These are phyloP conservation scores for Bibio marci DNA, from an alignment of 2,888 invertebrate genomes.

Conservation along the genomic window DNA sequence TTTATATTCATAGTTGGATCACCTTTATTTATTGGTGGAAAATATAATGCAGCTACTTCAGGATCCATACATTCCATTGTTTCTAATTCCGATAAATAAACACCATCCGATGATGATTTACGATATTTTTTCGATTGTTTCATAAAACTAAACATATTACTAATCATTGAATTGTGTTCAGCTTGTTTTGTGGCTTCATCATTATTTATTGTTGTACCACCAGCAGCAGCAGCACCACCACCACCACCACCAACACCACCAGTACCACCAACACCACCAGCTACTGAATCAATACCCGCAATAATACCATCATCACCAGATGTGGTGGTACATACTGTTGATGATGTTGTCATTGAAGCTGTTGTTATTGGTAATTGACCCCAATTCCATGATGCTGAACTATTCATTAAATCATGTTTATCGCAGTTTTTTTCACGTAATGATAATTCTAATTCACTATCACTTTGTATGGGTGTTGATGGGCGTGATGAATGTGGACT, in stretches of 20 bases:
- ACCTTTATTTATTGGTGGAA: slow-evolving; percentile 36
- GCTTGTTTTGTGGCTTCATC: slow-evolving; percentile 13
- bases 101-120: slow-evolving; percentile 48
- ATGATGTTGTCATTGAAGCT: slow-evolving; percentile 14
- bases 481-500: slow-evolving; percentile 42
- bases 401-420: slow-evolving; percentile 16
- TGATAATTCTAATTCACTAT: slow-evolving; percentile 75
- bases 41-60: slow-evolving; percentile 76
- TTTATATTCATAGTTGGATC: slow-evolving; percentile 5
- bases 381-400: slow-evolving; percentile 63
- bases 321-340: slow-evolving; percentile 14
- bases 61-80: slow-evolving; percentile 81
- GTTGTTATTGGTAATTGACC: slow-evolving; percentile 53
- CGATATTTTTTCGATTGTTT: slow-evolving; percentile 47
- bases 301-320: too few relatives aligned
- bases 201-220: background rate
- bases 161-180: slow-evolving; percentile 53
- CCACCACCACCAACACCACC: too few relatives aligned
- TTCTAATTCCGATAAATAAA: slow-evolving; percentile 74
- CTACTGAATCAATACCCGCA: too few relatives aligned
- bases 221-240: background rate
- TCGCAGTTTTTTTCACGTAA: slow-evolving; percentile 24
- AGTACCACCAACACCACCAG: background rate
- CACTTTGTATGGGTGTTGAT: slow-evolving; percentile 78
- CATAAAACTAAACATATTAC: slow-evolving; percentile 90